Evolutionary conservation across 2,797 vertebrate genomes (phyloP).

Genomic region (Emydoidea blandingii): DNA sequence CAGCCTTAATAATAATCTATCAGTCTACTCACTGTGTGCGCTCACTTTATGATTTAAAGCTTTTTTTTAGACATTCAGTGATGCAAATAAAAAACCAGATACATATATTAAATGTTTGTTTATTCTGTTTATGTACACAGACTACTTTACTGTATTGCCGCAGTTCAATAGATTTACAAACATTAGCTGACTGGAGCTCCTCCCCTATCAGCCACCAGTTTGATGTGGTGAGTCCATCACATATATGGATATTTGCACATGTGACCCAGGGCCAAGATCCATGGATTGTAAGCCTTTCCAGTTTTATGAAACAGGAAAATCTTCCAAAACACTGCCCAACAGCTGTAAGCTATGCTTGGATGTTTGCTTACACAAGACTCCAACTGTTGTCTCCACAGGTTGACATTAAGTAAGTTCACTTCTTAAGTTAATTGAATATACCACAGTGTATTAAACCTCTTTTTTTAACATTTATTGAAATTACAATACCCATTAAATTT

Average conservation of each 20-base stretch:
- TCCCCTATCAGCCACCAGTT: constrained; percentile 99
- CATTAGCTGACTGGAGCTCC: constrained; percentile 96
- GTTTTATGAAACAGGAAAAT: constrained; percentile 97
- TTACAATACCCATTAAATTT: not conserved
- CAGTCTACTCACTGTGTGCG: not conserved
- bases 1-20: not conserved
- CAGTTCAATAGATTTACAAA: constrained; percentile 95
- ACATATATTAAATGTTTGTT: constrained; percentile 16
- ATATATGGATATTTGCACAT: constrained; percentile 99
- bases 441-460: not conserved
- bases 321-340: constrained; percentile 96
- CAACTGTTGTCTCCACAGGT: constrained; percentile 97
- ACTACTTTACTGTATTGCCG: constrained; percentile 96
- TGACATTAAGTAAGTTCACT: constrained; percentile 93
- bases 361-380: constrained; percentile 95
- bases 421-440: not conserved
- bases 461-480: not conserved
- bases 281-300: constrained; percentile 99
- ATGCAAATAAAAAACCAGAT: not conserved
- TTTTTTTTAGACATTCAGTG: not conserved
- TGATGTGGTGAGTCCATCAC: constrained; percentile 97
- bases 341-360: constrained; percentile 97
- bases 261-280: constrained; percentile 98
- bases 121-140: constrained; percentile 75
- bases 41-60: not conserved